Conservation (phyloP, 2,797 vertebrate species). For the Coendou prehensilis region DNA sequence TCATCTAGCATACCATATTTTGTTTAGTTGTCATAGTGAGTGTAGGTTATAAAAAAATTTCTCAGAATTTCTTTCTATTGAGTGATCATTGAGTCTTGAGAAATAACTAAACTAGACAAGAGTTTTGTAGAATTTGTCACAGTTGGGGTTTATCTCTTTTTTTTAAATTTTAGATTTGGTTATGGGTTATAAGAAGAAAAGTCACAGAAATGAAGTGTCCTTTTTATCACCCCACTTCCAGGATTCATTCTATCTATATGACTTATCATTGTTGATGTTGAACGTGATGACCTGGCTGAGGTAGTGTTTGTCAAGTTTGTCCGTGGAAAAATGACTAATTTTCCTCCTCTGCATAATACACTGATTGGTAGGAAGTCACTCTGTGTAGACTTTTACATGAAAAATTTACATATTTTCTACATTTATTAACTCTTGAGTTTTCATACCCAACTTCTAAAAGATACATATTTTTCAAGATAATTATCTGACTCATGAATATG, state of each 20-base stretch:
- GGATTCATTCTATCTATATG: neutral
- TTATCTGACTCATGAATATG: neutral
- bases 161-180: neutral
- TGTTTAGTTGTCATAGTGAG: neutral
- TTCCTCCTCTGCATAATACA: neutral
- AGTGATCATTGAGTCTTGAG: neutral
- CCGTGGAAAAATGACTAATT: neutral
- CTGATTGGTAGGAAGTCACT: neutral
- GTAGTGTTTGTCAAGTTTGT: neutral
- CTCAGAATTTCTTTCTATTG: neutral
- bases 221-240: neutral
- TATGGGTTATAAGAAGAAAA: neutral
- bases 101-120: neutral
- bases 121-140: neutral
- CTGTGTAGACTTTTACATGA: neutral
- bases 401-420: neutral
- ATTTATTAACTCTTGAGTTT: neutral
- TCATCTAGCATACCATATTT: neutral
- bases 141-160: rapidly evolving
- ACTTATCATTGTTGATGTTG: neutral
- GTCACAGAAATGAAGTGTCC: neutral
- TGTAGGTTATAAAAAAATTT: neutral
- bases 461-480: neutral
- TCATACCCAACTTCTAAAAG: neutral
- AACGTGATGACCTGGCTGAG: neutral